Evolutionary conservation across 2,113 vertebrate species (phyloP).

Genomic region (Percopsis transmontana): DNA sequence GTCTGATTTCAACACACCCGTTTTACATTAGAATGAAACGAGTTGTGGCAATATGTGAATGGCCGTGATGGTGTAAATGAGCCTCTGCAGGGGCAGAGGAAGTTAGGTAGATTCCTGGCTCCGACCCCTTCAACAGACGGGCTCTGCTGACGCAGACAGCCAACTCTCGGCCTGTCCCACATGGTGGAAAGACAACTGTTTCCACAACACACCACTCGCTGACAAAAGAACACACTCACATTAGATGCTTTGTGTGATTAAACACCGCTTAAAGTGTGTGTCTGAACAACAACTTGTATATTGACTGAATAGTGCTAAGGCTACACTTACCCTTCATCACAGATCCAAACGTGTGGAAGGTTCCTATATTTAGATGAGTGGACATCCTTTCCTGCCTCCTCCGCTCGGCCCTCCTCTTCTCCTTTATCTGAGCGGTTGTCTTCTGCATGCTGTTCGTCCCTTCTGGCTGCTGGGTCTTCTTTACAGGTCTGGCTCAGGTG

Average conservation of each 20-base stretch:
- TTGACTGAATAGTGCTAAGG: not conserved
- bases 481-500: constrained; percentile 40
- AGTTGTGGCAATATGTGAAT: constrained; percentile 38
- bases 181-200: constrained; percentile 55
- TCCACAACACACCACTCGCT: constrained; percentile 46
- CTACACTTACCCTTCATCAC: constrained; percentile 87
- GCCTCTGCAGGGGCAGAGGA: constrained; percentile 60
- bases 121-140: constrained; percentile 62
- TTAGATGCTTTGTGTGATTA: constrained; percentile 4
- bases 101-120: constrained; percentile 70
- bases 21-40: constrained; percentile 2
- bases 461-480: constrained; percentile 30
- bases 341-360: constrained; percentile 83
- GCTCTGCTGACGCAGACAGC: constrained; percentile 64
- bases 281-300: not conserved
- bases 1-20: not conserved
- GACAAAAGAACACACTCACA: constrained; percentile 33
- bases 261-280: not conserved
- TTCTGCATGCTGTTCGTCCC: constrained; percentile 26
- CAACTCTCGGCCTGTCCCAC: constrained; percentile 54
- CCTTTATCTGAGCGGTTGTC: constrained; percentile 22
- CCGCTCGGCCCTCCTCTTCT: constrained; percentile 49
- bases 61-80: constrained; percentile 58
- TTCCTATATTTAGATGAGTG: constrained; percentile 79
- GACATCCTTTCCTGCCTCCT: constrained; percentile 76